Percentiles rank a stretch among this genome's conserved stretches.
phyloP scores from a whole-genome alignment of 2,888 invertebrate genomes.

The Cataglyphis albicans region DNA sequence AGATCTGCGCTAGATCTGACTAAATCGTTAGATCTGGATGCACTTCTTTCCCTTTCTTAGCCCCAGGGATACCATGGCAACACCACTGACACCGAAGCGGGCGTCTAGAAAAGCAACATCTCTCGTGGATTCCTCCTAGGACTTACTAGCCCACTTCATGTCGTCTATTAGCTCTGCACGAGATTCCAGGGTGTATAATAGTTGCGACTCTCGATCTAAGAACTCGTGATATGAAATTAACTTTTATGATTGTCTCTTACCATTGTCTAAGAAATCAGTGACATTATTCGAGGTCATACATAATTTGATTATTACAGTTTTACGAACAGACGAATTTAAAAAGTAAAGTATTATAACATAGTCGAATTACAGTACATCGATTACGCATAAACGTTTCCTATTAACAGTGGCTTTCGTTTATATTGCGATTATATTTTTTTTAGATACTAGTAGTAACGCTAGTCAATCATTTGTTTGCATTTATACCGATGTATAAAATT shows the following conservation, averaged over 20 bases:
- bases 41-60: constrained; percentile 84
- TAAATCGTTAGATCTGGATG: constrained; percentile 83
- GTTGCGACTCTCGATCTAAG: constrained; percentile 59
- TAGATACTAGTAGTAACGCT: constrained; percentile 21
- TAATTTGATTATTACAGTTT: constrained; percentile 53
- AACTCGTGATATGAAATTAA: constrained; percentile 62
- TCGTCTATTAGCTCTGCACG: constrained; percentile 62
- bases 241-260: constrained; percentile 56
- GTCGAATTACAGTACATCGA: constrained; percentile 49
- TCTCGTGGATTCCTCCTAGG: constrained; percentile 72
- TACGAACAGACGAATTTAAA: constrained; percentile 46
- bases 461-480: constrained; percentile 30
- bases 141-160: constrained; percentile 76
- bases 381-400: constrained; percentile 2
- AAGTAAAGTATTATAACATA: constrained; percentile 63
- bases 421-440: constrained; percentile 2
- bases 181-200: constrained; percentile 61
- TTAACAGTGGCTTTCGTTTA: background rate
- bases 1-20: constrained; percentile 77
- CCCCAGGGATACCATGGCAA: constrained; percentile 82
- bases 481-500: constrained; percentile 24
- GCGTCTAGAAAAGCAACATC: constrained; percentile 81
- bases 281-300: constrained; percentile 56
- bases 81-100: constrained; percentile 79
- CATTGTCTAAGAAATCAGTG: constrained; percentile 56